Base-by-base conservation (phyloP, 2,113 vertebrate genomes). In the Pelmatolapia mariae region DNA sequence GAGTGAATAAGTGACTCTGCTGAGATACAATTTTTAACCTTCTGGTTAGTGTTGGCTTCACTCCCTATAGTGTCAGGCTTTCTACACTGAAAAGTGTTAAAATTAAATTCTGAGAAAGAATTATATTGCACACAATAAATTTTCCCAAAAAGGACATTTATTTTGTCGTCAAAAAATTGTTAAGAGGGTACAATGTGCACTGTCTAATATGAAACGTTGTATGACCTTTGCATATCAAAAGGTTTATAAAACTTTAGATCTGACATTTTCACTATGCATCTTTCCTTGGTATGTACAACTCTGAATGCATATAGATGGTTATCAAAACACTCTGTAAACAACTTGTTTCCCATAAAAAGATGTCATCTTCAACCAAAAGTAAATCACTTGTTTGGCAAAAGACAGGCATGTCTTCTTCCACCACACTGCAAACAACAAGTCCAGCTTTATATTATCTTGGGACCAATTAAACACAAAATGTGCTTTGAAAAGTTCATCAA, bases 341-440 rank as follows among this genome's bases (percentile, higher is more conserved):
- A 54, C 52, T 22, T 54, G 10, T 22, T 54, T 54, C n/a, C 0
- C 2, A 7, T 54, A 24, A 56, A 56, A 24, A 56, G 2, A 56
- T 56, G 53, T 13, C 22, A 4, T 56, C 53, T 26, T 56, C 11
- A 13, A 56, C 22, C 22, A 56, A 24, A 56, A 56, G 53, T 56
- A 54, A 54, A 54, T 54, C 52, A 54, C 52, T 2, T 54, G 6
- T 56, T 56, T 56, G 0, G 53, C 53, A 56, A 56, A 56, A 56
- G 11, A 56, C 11, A 13, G 11, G 0, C 1, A 56, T 0, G 1
- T 56, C 53, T 56, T 56, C 22, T 24, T 56, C 53, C 6, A 56
- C 22, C 24, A 10, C 53, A 56, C 22, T 56, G 53, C 0, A 0
- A 24, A 56, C 13, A 56, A 56, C 22, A 56, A 56, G 1, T 56